Evolutionary conservation across 2,113 vertebrate species (phyloP).

Genomic region (Trogon melanurus): DNA sequence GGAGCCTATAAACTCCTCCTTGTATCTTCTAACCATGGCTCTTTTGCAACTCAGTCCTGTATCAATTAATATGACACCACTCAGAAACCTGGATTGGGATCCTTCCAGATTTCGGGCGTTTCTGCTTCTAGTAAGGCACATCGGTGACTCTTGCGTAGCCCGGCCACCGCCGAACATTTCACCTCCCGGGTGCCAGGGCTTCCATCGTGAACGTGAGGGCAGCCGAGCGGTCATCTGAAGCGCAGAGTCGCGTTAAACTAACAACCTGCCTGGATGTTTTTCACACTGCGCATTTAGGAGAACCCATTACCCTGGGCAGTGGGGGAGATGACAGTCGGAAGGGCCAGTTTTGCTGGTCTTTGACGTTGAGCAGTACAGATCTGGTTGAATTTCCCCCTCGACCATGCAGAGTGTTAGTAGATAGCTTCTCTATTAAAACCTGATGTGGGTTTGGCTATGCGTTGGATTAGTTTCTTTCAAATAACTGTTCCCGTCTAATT

Average conservation of each 20-base stretch:
- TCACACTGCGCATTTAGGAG: not conserved
- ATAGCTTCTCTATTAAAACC: conserved; percentile 45
- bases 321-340: not conserved
- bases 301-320: not conserved
- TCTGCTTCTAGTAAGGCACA: not conserved
- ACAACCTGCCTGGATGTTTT: not conserved
- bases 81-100: not conserved
- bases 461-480: conserved; percentile 32
- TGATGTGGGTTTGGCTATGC: conserved; percentile 22
- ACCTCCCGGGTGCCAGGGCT: not conserved
- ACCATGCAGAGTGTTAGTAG: not conserved
- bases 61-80: not conserved
- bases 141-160: not conserved
- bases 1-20: not conserved
- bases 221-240: not conserved
- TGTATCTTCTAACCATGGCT: not conserved
- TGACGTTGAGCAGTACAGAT: not conserved
- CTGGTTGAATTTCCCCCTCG: not conserved
- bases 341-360: not conserved
- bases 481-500: conserved; percentile 44
- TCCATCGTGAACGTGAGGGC: rapidly evolving
- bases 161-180: not conserved
- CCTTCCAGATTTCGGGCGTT: not conserved
- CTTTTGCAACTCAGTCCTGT: not conserved
- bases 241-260: not conserved